Conservation (phyloP, 2,113 vertebrate species). For the Sterrhoptilus dennistouni region DNA sequence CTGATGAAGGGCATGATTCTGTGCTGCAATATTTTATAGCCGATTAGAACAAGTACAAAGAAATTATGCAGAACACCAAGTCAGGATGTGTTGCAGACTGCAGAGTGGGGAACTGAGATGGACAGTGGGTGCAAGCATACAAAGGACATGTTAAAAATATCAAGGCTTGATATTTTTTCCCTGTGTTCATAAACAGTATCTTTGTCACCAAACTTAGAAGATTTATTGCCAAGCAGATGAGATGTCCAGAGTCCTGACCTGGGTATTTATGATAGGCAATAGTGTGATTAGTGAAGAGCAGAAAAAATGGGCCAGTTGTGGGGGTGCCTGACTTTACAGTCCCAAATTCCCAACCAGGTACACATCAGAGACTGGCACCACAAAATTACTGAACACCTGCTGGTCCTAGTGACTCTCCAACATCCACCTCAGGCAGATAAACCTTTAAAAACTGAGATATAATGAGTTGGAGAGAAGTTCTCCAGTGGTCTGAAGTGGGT, state of each 20-base stretch:
- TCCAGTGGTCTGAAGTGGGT: not conserved
- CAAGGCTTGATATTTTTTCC: not conserved
- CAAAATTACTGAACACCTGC: not conserved
- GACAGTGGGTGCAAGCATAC: not conserved
- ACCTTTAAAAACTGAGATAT: not conserved
- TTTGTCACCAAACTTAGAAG: not conserved
- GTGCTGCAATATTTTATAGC: not conserved
- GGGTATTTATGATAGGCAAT: not conserved
- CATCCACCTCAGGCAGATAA: not conserved
- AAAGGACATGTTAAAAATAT: not conserved
- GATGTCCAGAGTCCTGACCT: not conserved
- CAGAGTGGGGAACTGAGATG: not conserved
- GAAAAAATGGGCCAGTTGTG: not conserved
- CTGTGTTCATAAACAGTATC: not conserved
- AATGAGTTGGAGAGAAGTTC: not conserved
- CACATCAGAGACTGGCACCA: not conserved
- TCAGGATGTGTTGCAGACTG: not conserved
- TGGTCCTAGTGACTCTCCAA: not conserved
- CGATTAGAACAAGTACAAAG: not conserved
- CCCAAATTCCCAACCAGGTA: not conserved
- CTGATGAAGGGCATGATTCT: not conserved
- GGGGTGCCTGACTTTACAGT: not conserved
- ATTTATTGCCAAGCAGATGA: not conserved
- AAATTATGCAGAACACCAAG: not conserved
- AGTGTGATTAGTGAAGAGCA: not conserved